Evolutionary conservation across 2,888 invertebrate species (phyloP).

Genomic region (Ptilodon capucinus): DNA sequence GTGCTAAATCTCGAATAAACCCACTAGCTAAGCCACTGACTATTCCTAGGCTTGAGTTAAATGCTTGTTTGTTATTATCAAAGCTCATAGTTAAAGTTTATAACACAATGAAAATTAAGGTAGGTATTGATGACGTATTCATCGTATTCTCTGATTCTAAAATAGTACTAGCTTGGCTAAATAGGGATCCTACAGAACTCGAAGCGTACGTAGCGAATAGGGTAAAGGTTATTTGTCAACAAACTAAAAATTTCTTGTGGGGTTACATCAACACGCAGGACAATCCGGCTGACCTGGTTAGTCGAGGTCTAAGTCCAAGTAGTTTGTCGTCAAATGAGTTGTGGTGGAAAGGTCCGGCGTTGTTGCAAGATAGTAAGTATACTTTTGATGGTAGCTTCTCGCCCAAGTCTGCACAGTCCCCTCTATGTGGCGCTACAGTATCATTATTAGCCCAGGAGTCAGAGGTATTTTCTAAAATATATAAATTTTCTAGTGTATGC

Average conservation of each 20-base stretch:
- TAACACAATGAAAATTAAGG: not conserved
- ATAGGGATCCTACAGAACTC: not conserved
- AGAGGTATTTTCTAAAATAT: not conserved
- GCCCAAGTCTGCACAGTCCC: not conserved
- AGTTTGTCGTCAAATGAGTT: not conserved
- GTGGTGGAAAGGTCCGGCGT: slow-evolving; percentile 3
- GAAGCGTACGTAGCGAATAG: slow-evolving; percentile 20
- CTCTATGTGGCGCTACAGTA: not conserved
- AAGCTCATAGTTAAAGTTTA: not conserved
- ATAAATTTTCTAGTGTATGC: slow-evolving; percentile 16
- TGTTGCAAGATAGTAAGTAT: not conserved
- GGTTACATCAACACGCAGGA: slow-evolving; percentile 7
- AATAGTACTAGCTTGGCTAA: slow-evolving; percentile 16
- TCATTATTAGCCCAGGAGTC: not conserved
- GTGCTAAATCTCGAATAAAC: not conserved
- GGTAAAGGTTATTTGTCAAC: slow-evolving; percentile 1
- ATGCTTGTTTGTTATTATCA: not conserved
- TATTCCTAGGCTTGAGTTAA: not conserved
- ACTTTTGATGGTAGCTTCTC: not conserved
- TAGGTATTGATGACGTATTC: slow-evolving; percentile 1
- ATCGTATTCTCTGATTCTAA: slow-evolving; percentile 14
- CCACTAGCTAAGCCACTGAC: not conserved
- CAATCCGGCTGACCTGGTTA: slow-evolving; percentile 13
- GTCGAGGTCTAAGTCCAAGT: slow-evolving; percentile 9
- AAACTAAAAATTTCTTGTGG: slow-evolving; percentile 11